phyloP scores from a whole-genome alignment of 2,113 vertebrate species.

The Conger conger region DNA sequence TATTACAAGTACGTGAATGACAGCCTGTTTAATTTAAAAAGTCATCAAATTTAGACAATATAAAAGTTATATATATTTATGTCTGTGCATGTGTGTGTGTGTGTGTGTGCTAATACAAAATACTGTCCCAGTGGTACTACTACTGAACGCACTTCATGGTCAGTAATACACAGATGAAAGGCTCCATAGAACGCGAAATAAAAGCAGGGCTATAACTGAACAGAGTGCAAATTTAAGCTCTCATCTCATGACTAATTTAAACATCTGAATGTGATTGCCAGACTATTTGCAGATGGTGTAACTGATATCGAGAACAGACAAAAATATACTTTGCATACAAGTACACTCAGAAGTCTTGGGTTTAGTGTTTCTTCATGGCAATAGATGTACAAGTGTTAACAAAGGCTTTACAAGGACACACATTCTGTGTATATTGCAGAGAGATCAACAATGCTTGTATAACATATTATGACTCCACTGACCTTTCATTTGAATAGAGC shows the following conservation, averaged over 20 bases:
- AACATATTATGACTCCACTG: slow-evolving; percentile 13
- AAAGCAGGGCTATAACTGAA: background rate
- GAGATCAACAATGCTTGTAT: slow-evolving; percentile 16
- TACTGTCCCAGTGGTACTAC: too few relatives aligned
- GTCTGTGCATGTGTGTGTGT: too few relatives aligned
- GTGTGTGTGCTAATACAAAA: too few relatives aligned
- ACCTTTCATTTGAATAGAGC: slow-evolving; percentile 31
- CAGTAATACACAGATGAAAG: too few relatives aligned
- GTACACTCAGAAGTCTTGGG: background rate
- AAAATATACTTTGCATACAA: background rate
- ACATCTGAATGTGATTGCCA: background rate
- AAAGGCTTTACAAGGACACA: background rate
- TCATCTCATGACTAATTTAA: background rate
- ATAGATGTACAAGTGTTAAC: background rate
- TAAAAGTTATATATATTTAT: too few relatives aligned
- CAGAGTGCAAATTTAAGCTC: background rate
- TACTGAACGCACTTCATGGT: too few relatives aligned
- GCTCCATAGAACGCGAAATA: background rate
- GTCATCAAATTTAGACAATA: too few relatives aligned
- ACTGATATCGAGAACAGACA: background rate
- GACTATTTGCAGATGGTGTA: background rate
- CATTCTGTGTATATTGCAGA: slow-evolving; percentile 4
- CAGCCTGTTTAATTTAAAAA: too few relatives aligned
- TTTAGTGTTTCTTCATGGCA: background rate
- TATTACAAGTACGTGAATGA: too few relatives aligned